These are phyloP conservation scores for Holothuria scabra DNA, from an alignment of 53 echinoderm and acorn worm species.

Conservation along the genomic window DNA sequence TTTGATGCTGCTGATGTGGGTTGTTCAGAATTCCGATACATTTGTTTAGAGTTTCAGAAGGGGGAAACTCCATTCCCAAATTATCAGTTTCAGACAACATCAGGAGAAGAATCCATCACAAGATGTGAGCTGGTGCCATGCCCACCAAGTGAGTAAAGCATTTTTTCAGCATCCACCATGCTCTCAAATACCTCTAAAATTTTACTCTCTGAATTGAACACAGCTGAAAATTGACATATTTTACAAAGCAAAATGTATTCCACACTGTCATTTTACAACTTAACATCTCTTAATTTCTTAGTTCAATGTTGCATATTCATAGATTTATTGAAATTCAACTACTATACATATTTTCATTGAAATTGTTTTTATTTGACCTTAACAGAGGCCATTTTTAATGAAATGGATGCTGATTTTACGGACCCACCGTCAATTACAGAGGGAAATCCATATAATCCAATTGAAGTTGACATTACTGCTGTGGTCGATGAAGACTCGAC, in stretches of 20 bases:
- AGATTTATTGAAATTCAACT: no score
- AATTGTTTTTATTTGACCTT: not conserved
- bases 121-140: slow-evolving; percentile 67
- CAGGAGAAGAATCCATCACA: slow-evolving; percentile 52
- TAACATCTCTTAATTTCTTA: no score
- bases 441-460: slow-evolving; percentile 65
- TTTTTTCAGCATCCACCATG: not conserved
- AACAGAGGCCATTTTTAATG: slow-evolving; percentile 40
- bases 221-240: no score
- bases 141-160: slow-evolving; percentile 54
- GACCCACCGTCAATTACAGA: slow-evolving; percentile 42
- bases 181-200: not conserved
- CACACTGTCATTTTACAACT: no score
- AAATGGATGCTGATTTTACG: slow-evolving; percentile 31
- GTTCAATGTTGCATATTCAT: no score
- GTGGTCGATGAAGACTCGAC: slow-evolving; percentile 69
- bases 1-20: slow-evolving; percentile 84
- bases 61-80: slow-evolving; percentile 63
- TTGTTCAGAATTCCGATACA: slow-evolving; percentile 73
- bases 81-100: slow-evolving; percentile 53
- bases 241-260: no score
- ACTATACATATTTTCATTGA: no score
- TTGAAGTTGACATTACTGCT: slow-evolving; percentile 69
- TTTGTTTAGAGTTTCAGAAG: slow-evolving; percentile 82
- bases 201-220: no score